Percentiles rank a stretch among this genome's conserved stretches.
Evolutionary conservation across 92 coral and sea anemone genomes (phyloP).

Genomic region (Pocillopora meandrina): DNA sequence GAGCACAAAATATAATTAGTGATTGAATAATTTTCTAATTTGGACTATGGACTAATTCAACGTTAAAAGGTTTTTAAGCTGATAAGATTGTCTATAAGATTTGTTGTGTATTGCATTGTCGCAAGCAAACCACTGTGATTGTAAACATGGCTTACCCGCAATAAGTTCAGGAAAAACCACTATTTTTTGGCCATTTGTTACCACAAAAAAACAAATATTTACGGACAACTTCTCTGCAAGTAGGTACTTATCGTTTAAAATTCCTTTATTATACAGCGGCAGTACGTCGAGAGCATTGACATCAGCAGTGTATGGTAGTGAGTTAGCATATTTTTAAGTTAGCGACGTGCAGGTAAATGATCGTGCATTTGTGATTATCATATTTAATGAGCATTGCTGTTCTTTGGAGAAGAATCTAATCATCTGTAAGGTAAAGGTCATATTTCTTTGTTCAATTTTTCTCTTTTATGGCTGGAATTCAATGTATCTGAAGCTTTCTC

Average conservation of each 20-base stretch:
- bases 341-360: too few relatives aligned
- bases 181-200: background rate
- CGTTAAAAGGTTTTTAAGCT: too few relatives aligned
- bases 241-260: background rate
- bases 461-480: too few relatives aligned
- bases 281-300: background rate
- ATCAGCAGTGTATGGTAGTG: background rate
- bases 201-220: background rate
- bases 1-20: constrained; percentile 12
- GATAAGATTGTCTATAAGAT: too few relatives aligned
- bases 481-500: too few relatives aligned
- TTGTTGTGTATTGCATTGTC: too few relatives aligned
- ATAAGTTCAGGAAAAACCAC: background rate
- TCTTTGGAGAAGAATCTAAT: too few relatives aligned
- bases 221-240: constrained; percentile 1
- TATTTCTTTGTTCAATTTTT: too few relatives aligned
- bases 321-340: background rate
- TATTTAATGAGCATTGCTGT: background rate
- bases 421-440: too few relatives aligned
- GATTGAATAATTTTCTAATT: background rate
- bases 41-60: background rate
- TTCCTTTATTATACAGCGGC: background rate
- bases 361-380: background rate
- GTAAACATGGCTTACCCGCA: background rate
- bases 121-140: too few relatives aligned